A percentile compares a stretch with the other conserved stretches of the same genome.
These are phyloP conservation scores for Dascillus cervinus DNA, from an alignment of 2,888 invertebrate species.

Conservation along the genomic window DNA sequence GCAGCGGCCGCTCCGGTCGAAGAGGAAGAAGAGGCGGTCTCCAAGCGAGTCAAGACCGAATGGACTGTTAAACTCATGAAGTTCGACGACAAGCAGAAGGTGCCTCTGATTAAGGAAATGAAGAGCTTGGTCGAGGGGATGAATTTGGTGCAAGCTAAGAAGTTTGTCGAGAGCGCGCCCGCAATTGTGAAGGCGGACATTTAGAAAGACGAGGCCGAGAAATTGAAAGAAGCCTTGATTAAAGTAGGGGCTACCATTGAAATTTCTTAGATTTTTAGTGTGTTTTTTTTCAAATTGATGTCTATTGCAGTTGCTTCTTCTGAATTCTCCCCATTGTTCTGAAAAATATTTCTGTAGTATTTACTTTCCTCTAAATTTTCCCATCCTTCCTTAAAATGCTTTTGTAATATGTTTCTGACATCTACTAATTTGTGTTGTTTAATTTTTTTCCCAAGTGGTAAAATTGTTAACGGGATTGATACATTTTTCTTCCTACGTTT, in stretches of 20 bases:
- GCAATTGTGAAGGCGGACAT: constrained; percentile 84
- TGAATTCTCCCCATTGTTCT: too few species aligned
- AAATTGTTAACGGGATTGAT: too few species aligned
- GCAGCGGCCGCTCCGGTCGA: constrained; percentile 47
- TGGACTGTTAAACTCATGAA: constrained; percentile 80
- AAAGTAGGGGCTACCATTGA: constrained; percentile 93
- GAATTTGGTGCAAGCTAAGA: constrained; percentile 97
- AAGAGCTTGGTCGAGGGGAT: constrained; percentile 86
- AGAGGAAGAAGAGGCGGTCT: constrained; percentile 54
- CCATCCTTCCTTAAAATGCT: too few species aligned
- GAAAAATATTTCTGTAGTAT: too few species aligned
- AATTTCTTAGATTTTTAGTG: too few species aligned
- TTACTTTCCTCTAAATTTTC: too few species aligned
- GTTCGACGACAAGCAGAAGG: constrained; percentile 92
- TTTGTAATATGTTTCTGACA: too few species aligned
- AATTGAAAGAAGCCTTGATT: constrained; percentile 74
- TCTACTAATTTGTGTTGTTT: too few species aligned
- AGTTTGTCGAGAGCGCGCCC: constrained; percentile 94
- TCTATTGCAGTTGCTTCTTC: too few species aligned
- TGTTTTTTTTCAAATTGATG: too few species aligned
- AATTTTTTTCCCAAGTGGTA: too few species aligned
- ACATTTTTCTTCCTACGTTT: too few species aligned
- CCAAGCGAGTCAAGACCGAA: constrained; percentile 57
- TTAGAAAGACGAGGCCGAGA: constrained; percentile 92
- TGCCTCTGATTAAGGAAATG: constrained; percentile 94